Conservation (phyloP, 2,113 vertebrate species). For the Cochlearius cochlearius region DNA sequence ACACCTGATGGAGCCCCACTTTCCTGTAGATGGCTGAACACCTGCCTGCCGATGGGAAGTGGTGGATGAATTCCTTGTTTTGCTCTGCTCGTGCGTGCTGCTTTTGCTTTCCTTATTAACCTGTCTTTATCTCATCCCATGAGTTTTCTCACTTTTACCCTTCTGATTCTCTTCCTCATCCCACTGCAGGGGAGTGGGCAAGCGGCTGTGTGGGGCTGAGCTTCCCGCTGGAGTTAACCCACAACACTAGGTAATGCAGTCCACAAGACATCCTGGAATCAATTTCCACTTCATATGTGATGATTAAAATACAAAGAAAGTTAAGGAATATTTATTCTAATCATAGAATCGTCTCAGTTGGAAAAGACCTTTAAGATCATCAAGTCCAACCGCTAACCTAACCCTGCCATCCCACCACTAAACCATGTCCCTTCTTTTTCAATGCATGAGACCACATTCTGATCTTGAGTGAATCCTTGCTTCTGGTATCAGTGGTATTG, state of each 20-base stretch:
- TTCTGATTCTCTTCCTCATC: not conserved
- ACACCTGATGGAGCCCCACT: fast-evolving
- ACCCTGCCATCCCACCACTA: no score
- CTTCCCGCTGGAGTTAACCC: not conserved
- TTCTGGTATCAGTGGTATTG: not conserved
- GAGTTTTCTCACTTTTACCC: not conserved
- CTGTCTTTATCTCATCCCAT: not conserved
- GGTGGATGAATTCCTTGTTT: not conserved
- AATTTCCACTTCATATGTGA: not conserved
- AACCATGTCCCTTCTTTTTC: no score
- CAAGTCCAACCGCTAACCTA: no score
- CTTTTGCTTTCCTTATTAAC: not conserved
- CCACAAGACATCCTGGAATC: not conserved
- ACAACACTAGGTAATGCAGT: not conserved
- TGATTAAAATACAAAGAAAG: not conserved
- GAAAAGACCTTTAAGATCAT: no score
- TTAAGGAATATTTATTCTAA: not conserved
- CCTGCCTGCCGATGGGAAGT: fast-evolving
- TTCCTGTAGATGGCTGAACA: not conserved
- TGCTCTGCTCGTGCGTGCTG: fast-evolving
- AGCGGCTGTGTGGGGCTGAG: not conserved
- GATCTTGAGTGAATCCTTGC: not conserved
- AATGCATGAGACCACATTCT: not conserved
- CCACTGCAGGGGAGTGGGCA: fast-evolving
- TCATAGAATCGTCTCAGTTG: no score